A percentile compares a stretch with the other conserved stretches of the same genome.
phyloP scores from a whole-genome alignment of 2,113 vertebrate species.

The Grantiella picta region DNA sequence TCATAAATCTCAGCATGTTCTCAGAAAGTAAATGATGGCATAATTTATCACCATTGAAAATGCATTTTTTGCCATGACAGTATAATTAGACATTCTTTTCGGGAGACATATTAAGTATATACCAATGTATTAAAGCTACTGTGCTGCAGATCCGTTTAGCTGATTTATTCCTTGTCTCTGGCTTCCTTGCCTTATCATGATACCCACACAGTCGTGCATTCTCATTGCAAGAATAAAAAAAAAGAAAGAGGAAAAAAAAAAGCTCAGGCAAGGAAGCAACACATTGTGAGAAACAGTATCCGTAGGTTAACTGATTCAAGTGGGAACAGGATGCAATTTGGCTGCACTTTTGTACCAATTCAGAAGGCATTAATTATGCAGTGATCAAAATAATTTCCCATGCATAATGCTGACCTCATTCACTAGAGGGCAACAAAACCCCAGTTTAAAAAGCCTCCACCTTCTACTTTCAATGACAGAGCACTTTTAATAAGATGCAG shows the following conservation, averaged over 20 bases:
- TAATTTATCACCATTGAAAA: slow-evolving; percentile 72
- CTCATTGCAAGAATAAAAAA: background rate
- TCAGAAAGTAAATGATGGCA: slow-evolving; percentile 65
- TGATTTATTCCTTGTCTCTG: slow-evolving; percentile 68
- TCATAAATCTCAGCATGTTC: slow-evolving; percentile 38
- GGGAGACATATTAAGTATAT: slow-evolving; percentile 71
- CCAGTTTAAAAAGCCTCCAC: slow-evolving; percentile 66
- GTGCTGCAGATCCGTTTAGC: slow-evolving; percentile 52
- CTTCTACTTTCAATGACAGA: slow-evolving; percentile 62
- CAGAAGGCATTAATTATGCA: slow-evolving; percentile 71
- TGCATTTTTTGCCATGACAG: slow-evolving; percentile 70
- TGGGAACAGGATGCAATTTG: slow-evolving; percentile 21
- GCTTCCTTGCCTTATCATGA: slow-evolving; percentile 52
- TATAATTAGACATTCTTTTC: slow-evolving; percentile 75
- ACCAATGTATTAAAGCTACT: slow-evolving; percentile 67
- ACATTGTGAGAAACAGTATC: background rate
- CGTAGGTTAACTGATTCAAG: slow-evolving; percentile 21
- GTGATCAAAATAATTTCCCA: slow-evolving; percentile 64
- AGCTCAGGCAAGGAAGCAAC: background rate
- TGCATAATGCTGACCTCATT: slow-evolving; percentile 80
- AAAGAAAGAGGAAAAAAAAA: background rate
- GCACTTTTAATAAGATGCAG: slow-evolving; percentile 57
- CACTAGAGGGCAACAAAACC: slow-evolving; percentile 83
- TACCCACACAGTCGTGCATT: slow-evolving; percentile 26
- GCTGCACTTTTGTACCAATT: slow-evolving; percentile 18